Evolutionary conservation across 2,888 invertebrate species (phyloP).

Genomic region (Sthenelais limicola): DNA sequence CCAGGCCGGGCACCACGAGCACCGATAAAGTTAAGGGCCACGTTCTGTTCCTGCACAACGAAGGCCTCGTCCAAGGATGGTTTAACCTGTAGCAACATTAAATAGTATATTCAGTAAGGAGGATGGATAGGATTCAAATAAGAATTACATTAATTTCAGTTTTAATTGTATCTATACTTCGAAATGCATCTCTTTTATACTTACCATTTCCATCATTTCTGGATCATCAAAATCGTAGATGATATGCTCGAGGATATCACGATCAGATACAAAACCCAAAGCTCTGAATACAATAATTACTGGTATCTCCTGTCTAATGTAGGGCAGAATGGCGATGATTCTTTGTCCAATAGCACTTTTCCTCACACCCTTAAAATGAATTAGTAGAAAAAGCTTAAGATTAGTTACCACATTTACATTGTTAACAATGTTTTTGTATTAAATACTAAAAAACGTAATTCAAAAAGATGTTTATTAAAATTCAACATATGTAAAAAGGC

Average conservation of each 20-base stretch:
- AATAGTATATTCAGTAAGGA: slow-evolving; percentile 53
- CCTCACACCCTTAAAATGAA: slow-evolving; percentile 91
- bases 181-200: slow-evolving; percentile 25
- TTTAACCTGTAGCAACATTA: slow-evolving; percentile 77
- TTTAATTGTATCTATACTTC: neutral
- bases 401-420: too few species aligned
- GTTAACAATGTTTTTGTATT: too few species aligned
- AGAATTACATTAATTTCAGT: neutral
- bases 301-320: slow-evolving; percentile 99
- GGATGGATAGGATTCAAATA: slow-evolving; percentile 98
- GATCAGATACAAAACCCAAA: slow-evolving; percentile 98
- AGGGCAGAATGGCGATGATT: slow-evolving; percentile 97
- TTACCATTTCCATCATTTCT: slow-evolving; percentile 99
- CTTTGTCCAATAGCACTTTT: slow-evolving; percentile 99
- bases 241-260: slow-evolving; percentile 99
- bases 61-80: slow-evolving; percentile 99
- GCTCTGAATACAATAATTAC: slow-evolving; percentile 99
- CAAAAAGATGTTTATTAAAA: too few species aligned
- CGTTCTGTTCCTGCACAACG: slow-evolving; percentile 99
- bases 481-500: too few species aligned
- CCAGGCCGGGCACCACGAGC: slow-evolving; percentile 97
- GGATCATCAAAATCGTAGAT: slow-evolving; percentile 99
- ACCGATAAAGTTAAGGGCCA: slow-evolving; percentile 97
- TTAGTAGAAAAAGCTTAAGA: too few species aligned
- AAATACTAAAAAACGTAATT: too few species aligned